Evolutionary conservation across 37 sponge, comb jelly and placozoan species (phyloP).

Genomic region (Halisarca cf. caerulea): DNA sequence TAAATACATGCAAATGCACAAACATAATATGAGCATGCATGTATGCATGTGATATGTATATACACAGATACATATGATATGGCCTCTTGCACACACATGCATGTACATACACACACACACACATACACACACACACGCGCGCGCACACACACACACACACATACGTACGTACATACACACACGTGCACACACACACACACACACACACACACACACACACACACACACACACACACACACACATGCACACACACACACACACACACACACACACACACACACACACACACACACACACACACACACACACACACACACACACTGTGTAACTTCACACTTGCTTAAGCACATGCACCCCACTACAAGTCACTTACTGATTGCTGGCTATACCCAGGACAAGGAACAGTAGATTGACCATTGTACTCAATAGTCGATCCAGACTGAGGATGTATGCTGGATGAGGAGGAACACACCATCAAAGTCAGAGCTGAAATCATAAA

Average conservation of each 20-base stretch:
- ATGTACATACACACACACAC: background rate
- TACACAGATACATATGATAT: too few species aligned
- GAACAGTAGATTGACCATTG: too few species aligned
- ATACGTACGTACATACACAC: constrained; percentile 15
- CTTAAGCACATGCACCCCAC: background rate
- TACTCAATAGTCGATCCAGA: too few species aligned
- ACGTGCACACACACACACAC: constrained; percentile 29
- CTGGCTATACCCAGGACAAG: too few species aligned
- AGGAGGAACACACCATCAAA: too few species aligned
- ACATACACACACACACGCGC: constrained; percentile 1
- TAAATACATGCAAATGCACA: too few species aligned
- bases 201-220: constrained; percentile 24
- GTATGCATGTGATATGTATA: too few species aligned
- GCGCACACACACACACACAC: constrained; percentile 28
- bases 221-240: constrained; percentile 2
- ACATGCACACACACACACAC: constrained; percentile 29
- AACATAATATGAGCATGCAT: too few species aligned
- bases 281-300: constrained; percentile 33
- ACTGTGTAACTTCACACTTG: background rate
- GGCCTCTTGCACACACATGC: background rate
- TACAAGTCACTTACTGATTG: too few species aligned
- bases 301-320: constrained; percentile 34
- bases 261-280: constrained; percentile 32
- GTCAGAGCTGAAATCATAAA: too few species aligned
- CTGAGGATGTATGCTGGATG: too few species aligned